phyloP scores from a whole-genome alignment of 2,113 vertebrate genomes.

The Grus americana region DNA sequence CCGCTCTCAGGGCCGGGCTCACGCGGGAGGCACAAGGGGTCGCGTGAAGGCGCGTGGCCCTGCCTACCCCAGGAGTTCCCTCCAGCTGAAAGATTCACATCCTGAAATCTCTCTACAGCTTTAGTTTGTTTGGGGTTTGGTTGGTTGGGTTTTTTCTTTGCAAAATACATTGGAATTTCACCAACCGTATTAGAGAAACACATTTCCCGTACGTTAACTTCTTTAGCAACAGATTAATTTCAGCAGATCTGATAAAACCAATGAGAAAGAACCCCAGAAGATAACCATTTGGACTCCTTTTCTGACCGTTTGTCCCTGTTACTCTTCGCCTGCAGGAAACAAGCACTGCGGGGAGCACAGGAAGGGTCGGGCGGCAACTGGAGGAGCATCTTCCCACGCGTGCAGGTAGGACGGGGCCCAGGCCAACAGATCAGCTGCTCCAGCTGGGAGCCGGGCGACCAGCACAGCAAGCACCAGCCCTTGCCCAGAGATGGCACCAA shows the following conservation, averaged over 20 bases:
- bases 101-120: background rate
- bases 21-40: background rate
- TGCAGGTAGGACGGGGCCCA: background rate
- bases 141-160: background rate
- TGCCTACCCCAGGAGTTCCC: background rate
- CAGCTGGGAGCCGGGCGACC: background rate
- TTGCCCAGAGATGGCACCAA: background rate
- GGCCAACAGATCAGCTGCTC: background rate
- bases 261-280: fast-evolving
- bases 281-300: background rate
- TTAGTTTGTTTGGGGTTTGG: background rate
- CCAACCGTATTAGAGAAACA: background rate
- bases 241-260: background rate
- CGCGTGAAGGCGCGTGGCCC: background rate
- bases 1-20: background rate
- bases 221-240: background rate
- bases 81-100: background rate
- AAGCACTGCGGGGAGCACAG: background rate
- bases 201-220: background rate
- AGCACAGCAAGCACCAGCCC: fast-evolving
- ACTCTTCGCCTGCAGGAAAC: background rate
- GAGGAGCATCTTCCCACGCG: background rate
- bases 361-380: background rate
- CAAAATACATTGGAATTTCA: background rate
- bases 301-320: background rate